Conservation (phyloP, 92 coral and sea anemone genomes). For the Nematostella vectensis region DNA sequence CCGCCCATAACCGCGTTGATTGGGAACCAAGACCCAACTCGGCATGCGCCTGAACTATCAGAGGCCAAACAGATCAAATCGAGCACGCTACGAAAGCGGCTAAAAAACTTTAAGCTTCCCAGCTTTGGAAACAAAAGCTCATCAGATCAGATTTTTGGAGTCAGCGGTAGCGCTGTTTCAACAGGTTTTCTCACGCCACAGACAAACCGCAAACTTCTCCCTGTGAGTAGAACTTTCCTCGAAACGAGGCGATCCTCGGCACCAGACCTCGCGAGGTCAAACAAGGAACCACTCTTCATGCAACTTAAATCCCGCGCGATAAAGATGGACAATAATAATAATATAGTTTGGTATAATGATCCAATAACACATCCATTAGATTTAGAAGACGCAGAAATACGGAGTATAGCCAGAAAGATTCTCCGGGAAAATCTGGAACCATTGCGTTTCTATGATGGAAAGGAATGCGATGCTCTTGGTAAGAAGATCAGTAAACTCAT, state of each 20-base stretch:
- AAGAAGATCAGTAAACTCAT: slow-evolving; percentile 8
- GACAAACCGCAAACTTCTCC: background rate
- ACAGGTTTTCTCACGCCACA: background rate
- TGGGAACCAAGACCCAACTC: background rate
- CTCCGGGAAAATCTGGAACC: slow-evolving; percentile 3
- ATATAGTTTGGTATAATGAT: background rate
- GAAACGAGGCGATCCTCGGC: background rate
- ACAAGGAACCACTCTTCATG: background rate
- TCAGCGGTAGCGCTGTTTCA: background rate
- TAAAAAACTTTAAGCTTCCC: background rate
- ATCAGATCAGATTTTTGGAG: background rate
- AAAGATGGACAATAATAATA: background rate
- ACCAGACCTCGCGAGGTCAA: background rate
- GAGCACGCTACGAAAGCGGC: background rate
- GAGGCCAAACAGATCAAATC: background rate
- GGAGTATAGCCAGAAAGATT: background rate
- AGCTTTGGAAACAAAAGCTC: background rate
- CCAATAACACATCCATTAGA: background rate
- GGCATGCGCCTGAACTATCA: background rate
- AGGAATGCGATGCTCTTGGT: slow-evolving; percentile 3
- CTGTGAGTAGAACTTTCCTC: background rate
- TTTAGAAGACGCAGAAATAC: slow-evolving; percentile 6
- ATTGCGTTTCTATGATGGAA: slow-evolving; percentile 6
- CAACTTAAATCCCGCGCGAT: background rate
- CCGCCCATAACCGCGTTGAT: background rate